A percentile compares a stretch with the other conserved stretches of the same genome.
Conservation (phyloP, 1,140 invertebrate genomes). For the Nephila pilipes region DNA sequence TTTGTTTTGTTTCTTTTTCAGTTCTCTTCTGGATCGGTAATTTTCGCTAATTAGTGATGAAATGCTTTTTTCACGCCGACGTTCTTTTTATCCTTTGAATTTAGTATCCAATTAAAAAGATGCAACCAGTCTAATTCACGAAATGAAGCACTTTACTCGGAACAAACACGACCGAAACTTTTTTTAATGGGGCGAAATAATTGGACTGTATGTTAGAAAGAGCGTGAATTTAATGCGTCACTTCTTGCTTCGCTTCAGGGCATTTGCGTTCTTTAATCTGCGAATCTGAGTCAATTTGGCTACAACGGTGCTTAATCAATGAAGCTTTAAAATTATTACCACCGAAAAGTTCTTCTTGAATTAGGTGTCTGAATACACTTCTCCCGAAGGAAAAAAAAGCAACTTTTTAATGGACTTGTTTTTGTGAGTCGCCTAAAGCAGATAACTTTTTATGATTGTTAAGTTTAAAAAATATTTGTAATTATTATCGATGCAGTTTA, state of each 20-base stretch:
- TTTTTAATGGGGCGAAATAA: conserved; percentile 53
- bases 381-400: background rate
- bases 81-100: conserved; percentile 27
- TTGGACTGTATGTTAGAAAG: conserved; percentile 32
- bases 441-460: background rate
- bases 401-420: conserved; percentile 3
- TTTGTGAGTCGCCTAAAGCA: background rate
- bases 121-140: conserved; percentile 40
- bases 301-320: conserved; percentile 50
- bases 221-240: conserved; percentile 43
- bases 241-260: conserved; percentile 17
- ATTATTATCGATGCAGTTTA: background rate
- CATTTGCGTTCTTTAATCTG: conserved; percentile 29
- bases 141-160: conserved; percentile 37
- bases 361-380: conserved; percentile 40
- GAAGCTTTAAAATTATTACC: conserved; percentile 54
- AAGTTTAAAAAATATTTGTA: background rate
- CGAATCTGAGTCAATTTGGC: conserved; percentile 42
- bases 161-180: conserved; percentile 36
- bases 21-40: conserved; percentile 17
- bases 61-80: conserved; percentile 17
- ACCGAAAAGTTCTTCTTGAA: conserved; percentile 21
- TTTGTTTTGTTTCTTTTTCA: background rate
- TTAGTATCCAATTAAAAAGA: conserved; percentile 56
- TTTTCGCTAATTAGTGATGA: conserved; percentile 42